Evolutionary conservation across 1,140 invertebrate genomes (phyloP), one percentile per base, ranked within the genome.

Genomic region (Pygmarrhopalites habei): DNA sequence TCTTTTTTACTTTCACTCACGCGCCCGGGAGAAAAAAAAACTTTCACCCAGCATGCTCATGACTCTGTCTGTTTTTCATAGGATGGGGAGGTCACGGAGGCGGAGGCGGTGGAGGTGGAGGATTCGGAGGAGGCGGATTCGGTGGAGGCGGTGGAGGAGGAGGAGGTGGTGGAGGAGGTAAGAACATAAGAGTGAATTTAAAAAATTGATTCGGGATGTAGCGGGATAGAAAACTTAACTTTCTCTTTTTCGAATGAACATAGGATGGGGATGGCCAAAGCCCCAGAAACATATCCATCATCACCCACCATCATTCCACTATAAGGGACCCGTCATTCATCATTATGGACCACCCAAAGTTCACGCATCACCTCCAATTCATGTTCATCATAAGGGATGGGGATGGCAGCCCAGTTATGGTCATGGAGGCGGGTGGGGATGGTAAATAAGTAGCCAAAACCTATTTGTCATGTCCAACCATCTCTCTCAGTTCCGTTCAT

Each of bases 261-360:
- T 55, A 25, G 12, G 5, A 5, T 65, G 49, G 44, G 58, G 58
- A 44, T 60, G 58, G 64, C 49, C 64, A 47, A 60, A 60, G 43
- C 41, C 25, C 7, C 53, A 56, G 21, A 65, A 60, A 47, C 64
- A 65, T 58, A 65, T 65, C 39, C 64, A 65, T 53, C 58, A 65
- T 30, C 58, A 65, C 23, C 64, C 51, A 60, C 58, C 58, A 46
- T 26, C 29, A 25, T 65, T 65, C 64, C 64, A 59, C 23, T 41
- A 59, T 32, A 43, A 59, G 43, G 57, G 39, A 46, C 57, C 57
- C 4, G 23, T 46, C 43, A 47, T 59, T n/a, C 43, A 60, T 23
- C 46, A 60, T 32, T 47, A 49, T 28, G 58, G 58, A 60, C 58
- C 58, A 60, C 58, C 58, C 5, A 47, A 44, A 19, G 49, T 52